Percentiles rank a stretch among this genome's conserved stretches.
phyloP scores from a whole-genome alignment of 37 sponge, comb jelly and placozoan species.

The Chondrosia reniformis region DNA sequence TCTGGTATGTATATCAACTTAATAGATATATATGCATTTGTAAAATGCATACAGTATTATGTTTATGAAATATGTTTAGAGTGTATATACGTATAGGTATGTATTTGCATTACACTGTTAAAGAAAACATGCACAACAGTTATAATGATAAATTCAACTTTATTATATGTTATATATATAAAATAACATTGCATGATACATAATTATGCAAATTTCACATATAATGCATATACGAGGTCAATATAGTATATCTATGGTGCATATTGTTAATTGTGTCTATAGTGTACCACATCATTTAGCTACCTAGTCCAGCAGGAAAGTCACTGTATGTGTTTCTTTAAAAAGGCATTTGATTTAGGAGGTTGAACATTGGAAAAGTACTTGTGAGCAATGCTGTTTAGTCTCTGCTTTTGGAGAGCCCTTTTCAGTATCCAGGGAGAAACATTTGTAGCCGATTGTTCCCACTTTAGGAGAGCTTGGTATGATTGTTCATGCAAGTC shows the following conservation, averaged over 20 bases:
- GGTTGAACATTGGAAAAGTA: conserved; percentile 34
- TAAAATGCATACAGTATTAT: neutral
- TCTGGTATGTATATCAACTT: neutral
- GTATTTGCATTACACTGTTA: neutral
- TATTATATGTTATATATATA: too few species aligned
- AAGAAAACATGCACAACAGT: too few species aligned
- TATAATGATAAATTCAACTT: too few species aligned
- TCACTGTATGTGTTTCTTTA: too few species aligned
- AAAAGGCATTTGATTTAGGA: too few species aligned
- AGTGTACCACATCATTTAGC: too few species aligned
- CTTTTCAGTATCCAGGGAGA: conserved; percentile 35
- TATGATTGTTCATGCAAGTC: conserved; percentile 63
- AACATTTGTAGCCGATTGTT: conserved; percentile 38
- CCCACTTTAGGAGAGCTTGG: conserved; percentile 62
- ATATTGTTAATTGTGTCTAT: too few species aligned
- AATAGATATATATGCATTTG: neutral
- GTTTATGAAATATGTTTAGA: neutral
- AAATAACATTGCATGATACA: too few species aligned
- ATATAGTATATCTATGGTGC: too few species aligned
- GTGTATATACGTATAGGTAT: neutral
- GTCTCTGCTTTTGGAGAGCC: conserved; percentile 48
- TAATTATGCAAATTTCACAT: too few species aligned
- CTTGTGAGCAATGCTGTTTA: conserved; percentile 56
- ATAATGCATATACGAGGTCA: too few species aligned
- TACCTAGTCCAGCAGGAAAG: too few species aligned